Conservation (phyloP, 2,888 invertebrate genomes). For the Aporophyla lueneburgensis region DNA sequence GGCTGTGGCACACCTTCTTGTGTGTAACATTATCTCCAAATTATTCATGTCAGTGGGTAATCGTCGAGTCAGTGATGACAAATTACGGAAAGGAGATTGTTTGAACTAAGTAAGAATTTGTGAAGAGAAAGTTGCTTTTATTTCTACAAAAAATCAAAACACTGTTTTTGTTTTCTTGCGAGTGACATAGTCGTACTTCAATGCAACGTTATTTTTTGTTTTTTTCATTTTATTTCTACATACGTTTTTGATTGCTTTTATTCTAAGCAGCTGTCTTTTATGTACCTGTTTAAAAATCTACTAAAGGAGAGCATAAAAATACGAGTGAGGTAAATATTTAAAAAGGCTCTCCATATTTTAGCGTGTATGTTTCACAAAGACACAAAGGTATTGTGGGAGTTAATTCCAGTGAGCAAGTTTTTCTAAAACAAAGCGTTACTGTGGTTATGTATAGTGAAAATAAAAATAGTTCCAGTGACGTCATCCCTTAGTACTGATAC, state of each 20-base stretch:
- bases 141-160: not conserved
- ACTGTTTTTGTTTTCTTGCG: not conserved
- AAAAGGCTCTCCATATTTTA: conserved; percentile 51
- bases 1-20: conserved; percentile 17
- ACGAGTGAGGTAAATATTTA: conserved; percentile 45
- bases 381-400: conserved; percentile 48
- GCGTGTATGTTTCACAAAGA: conserved; percentile 53
- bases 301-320: conserved; percentile 28
- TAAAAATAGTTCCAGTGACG: conserved; percentile 34
- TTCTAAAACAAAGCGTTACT: conserved; percentile 50
- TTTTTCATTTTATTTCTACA: not conserved
- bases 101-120: conserved; percentile 4
- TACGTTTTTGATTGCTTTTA: not conserved
- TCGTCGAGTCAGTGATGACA: conserved; percentile 36
- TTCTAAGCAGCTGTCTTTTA: conserved; percentile 12
- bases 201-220: not conserved
- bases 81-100: conserved; percentile 34
- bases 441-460: conserved; percentile 37
- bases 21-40: conserved; percentile 40
- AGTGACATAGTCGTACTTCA: not conserved
- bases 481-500: conserved; percentile 15
- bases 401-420: conserved; percentile 43
- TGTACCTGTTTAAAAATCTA: conserved; percentile 11
- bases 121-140: not conserved
- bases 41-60: conserved; percentile 54